Base-by-base conservation (phyloP, 92 coral and sea anemone genomes). In the Epizoanthus fatuus region DNA sequence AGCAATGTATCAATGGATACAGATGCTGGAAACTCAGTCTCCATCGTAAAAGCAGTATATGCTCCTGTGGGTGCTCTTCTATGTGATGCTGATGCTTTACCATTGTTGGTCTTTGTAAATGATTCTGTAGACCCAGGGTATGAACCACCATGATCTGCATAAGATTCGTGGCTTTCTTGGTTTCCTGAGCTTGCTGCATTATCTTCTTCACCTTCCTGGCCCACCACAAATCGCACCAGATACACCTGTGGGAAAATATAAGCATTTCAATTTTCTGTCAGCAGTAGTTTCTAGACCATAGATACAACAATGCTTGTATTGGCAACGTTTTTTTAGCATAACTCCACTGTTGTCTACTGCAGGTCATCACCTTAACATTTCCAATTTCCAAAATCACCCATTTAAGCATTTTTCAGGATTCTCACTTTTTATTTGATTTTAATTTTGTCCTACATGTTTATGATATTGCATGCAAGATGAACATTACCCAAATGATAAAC, bases 1-100 rank as follows among this genome's bases (percentile, higher is more conserved):
- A 91, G 67, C 25, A 93, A 72, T 38, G 83, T 25, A 55, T 74
- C 94, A 59, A 87, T 90, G 63, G 94, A 93, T 74, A 90, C 85
- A 20, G 91, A 93, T 65, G 90, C 82, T 66, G 96, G 96, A 81
- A 58, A 84, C 74, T 70, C 40, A 7, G 69, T 71, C 25, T 37
- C 72, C 72, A 22, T 22, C 25, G 67, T 38, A 7, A 64, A 64
- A 7, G 40, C 40, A 51, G 58, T 76, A 10, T 76, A 76, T 6
- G 51, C 10, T 76, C 49, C 54, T 22, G 25, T 22, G 25, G 25
- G 25, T 74, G 39, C 84, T 80, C 35, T 80, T 83, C 39, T 8
- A 42, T 56, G 76, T 42, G 87, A 58, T 63, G 47, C 72, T 22
- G 25, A 0, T 51, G 13, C 19, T 40, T 63, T 44, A 76, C 29